Conservation (phyloP, 23 tunicate species). For the Styela plicata region DNA sequence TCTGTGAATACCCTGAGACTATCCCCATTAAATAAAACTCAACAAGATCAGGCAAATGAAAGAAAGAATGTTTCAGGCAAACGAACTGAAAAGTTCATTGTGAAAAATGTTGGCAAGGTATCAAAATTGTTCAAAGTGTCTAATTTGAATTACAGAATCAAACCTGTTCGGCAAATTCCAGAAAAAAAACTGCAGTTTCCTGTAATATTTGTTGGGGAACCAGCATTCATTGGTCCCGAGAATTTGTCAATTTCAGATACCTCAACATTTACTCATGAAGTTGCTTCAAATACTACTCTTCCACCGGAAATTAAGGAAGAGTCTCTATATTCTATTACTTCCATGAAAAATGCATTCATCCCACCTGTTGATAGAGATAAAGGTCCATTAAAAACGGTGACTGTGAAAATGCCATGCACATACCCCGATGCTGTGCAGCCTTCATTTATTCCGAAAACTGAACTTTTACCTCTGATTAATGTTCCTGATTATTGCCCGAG, state of each 20-base stretch:
- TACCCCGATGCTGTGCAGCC: not conserved
- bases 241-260: not conserved
- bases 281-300: too few species aligned
- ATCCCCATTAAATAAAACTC: too few species aligned
- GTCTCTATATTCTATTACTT: not conserved
- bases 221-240: conserved; percentile 6
- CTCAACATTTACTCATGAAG: not conserved
- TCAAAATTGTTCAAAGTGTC: conserved; percentile 9
- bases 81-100: conserved; percentile 5
- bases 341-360: not conserved
- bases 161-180: not conserved
- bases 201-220: conserved; percentile 8
- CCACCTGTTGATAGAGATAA: too few species aligned
- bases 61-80: not conserved
- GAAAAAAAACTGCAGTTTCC: not conserved
- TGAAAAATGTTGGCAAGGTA: conserved; percentile 13
- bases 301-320: not conserved
- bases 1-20: too few species aligned
- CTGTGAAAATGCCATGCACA: not conserved
- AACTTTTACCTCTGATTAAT: not conserved
- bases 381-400: not conserved
- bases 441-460: not conserved
- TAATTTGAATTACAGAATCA: conserved; percentile 16
- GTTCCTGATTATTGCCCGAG: not conserved
- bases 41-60: too few species aligned